A percentile compares a stretch with the other conserved stretches of the same genome.
These are phyloP conservation scores for Malurus splendens DNA, from an alignment of 2,797 vertebrate genomes.

Conservation along the genomic window DNA sequence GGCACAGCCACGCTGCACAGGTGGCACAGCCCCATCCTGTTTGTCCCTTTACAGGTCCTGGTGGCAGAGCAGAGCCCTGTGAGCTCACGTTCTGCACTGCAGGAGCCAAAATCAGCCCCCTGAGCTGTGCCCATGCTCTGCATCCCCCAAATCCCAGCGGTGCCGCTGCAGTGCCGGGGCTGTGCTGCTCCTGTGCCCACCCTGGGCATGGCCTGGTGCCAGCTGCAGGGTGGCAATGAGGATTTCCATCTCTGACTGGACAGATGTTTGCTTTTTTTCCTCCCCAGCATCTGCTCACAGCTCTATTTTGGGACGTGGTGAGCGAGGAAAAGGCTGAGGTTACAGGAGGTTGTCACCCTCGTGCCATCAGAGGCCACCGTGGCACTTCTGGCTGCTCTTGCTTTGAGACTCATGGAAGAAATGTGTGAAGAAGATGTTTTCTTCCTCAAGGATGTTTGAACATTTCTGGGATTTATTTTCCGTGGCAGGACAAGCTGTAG, in stretches of 20 bases:
- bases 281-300: slow-evolving; percentile 26
- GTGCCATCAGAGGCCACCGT: accelerated
- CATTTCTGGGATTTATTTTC: not conserved
- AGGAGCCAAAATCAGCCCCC: not conserved
- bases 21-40: too few relatives aligned
- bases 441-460: not conserved
- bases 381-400: not conserved
- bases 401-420: not conserved
- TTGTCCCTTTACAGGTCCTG: too few relatives aligned
- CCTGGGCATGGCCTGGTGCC: not conserved
- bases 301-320: slow-evolving; percentile 10
- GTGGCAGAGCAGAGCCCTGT: too few relatives aligned
- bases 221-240: not conserved
- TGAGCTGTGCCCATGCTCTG: not conserved
- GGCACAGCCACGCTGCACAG: too few relatives aligned
- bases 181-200: not conserved
- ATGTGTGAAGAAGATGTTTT: not conserved
- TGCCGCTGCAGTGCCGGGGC: accelerated
- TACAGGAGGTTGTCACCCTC: not conserved
- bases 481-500: not conserved
- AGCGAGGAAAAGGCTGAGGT: not conserved
- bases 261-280: slow-evolving; percentile 31
- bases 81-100: accelerated
- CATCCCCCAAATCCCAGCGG: accelerated
- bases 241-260: not conserved